Evolutionary conservation across 2,888 invertebrate species (phyloP).

Genomic region (Venusia cambrica): DNA sequence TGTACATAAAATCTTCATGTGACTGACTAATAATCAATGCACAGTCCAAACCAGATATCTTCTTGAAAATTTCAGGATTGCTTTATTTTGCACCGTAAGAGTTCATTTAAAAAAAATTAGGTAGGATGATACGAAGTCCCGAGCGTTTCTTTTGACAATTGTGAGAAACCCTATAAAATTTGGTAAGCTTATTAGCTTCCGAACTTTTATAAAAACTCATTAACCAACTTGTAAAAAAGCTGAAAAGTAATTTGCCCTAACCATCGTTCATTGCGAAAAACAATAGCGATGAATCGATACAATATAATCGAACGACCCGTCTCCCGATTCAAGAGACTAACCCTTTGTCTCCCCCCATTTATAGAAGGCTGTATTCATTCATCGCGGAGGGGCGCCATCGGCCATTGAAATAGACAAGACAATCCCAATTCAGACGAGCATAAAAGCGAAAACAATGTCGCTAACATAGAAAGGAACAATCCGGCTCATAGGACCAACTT

Average conservation of each 20-base stretch:
- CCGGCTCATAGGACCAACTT: constrained; percentile 71
- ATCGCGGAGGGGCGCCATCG: constrained; percentile 78
- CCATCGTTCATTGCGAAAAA: constrained; percentile 71
- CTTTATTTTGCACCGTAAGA: too few relatives aligned
- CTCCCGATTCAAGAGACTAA: constrained; percentile 80
- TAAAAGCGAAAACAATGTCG: constrained; percentile 81
- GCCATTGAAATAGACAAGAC: constrained; percentile 79
- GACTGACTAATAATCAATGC: too few relatives aligned
- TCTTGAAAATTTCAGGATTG: too few relatives aligned
- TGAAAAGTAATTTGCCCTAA: constrained; percentile 79
- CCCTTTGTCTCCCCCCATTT: constrained; percentile 78
- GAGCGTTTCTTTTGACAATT: too few relatives aligned
- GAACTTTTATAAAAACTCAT: constrained; percentile 30
- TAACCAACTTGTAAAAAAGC: constrained; percentile 45
- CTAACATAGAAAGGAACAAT: constrained; percentile 81
- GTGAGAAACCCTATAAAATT: too few relatives aligned
- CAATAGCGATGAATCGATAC: constrained; percentile 76
- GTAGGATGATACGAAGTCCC: too few relatives aligned
- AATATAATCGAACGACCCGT: constrained; percentile 79
- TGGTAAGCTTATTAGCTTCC: constrained; percentile 20
- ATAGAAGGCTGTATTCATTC: constrained; percentile 74
- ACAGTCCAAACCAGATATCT: too few relatives aligned
- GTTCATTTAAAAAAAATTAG: too few relatives aligned
- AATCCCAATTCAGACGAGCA: constrained; percentile 78
- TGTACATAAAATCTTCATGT: too few relatives aligned